phyloP scores from a whole-genome alignment of 2,797 vertebrate species.

The Neosilurus hyrtlii region DNA sequence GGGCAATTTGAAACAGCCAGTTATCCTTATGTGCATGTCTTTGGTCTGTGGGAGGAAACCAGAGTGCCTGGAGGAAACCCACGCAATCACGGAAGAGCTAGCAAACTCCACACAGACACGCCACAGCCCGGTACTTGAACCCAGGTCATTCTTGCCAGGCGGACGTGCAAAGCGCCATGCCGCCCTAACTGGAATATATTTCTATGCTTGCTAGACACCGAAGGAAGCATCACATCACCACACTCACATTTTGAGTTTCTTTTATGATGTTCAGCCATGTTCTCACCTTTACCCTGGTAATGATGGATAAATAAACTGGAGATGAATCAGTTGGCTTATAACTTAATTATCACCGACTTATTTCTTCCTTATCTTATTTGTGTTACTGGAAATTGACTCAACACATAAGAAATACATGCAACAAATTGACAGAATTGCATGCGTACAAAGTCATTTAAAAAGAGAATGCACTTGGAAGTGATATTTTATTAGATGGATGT shows the following conservation, averaged over 20 bases:
- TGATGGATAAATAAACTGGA: too few species aligned
- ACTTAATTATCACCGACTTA: neutral
- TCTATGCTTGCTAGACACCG: neutral
- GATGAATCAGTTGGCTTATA: too few species aligned
- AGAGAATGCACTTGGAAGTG: neutral
- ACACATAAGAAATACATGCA: neutral
- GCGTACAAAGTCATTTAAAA: neutral
- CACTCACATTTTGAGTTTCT: neutral
- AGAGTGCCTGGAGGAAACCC: too few species aligned
- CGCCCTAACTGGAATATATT: neutral
- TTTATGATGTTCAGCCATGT: neutral
- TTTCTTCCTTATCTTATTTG: slow-evolving; percentile 7
- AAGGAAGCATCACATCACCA: neutral
- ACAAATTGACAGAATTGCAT: neutral
- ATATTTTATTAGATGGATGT: neutral
- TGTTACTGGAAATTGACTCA: neutral
- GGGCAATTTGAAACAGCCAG: too few species aligned
- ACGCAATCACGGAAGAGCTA: too few species aligned
- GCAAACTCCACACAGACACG: too few species aligned
- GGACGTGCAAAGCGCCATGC: too few species aligned
- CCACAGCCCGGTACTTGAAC: too few species aligned
- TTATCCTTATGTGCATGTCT: too few species aligned
- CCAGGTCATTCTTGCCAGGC: too few species aligned
- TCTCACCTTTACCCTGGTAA: neutral
- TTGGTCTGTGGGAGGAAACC: too few species aligned